phyloP scores from a whole-genome alignment of 2,888 invertebrate species.

The Cantharis rufa region DNA sequence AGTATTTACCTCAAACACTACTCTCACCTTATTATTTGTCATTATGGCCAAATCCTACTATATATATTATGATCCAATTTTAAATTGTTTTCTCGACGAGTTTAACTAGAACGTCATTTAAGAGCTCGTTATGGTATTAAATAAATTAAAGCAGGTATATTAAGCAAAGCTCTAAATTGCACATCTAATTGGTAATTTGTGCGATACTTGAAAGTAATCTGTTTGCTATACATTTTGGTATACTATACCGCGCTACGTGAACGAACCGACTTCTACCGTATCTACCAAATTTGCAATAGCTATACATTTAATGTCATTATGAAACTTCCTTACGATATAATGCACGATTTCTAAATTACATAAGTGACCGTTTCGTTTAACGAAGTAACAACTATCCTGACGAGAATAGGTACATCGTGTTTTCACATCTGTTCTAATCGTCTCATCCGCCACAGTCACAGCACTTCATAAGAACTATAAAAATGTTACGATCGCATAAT shows the following conservation, averaged over 20 bases:
- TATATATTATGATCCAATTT: constrained; percentile 5
- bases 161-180: background rate
- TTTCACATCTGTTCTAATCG: constrained; percentile 33
- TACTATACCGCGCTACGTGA: background rate
- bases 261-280: background rate
- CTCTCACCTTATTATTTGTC: constrained; percentile 21
- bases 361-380: background rate
- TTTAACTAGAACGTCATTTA: background rate
- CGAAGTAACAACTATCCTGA: background rate
- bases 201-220: background rate
- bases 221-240: background rate
- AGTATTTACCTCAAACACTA: constrained; percentile 31
- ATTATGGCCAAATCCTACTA: background rate
- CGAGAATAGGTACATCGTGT: constrained; percentile 13
- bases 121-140: background rate
- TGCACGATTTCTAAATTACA: background rate
- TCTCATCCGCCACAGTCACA: constrained; percentile 30
- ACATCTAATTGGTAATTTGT: background rate
- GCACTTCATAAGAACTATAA: constrained; percentile 50
- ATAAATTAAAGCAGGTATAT: background rate
- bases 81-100: constrained; percentile 7
- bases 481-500: constrained; percentile 54
- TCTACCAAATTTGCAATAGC: background rate
- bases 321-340: background rate
- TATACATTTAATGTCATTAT: background rate